Evolutionary conservation across 2,888 invertebrate genomes (phyloP).

Genomic region (Eustalomyia histrio): DNA sequence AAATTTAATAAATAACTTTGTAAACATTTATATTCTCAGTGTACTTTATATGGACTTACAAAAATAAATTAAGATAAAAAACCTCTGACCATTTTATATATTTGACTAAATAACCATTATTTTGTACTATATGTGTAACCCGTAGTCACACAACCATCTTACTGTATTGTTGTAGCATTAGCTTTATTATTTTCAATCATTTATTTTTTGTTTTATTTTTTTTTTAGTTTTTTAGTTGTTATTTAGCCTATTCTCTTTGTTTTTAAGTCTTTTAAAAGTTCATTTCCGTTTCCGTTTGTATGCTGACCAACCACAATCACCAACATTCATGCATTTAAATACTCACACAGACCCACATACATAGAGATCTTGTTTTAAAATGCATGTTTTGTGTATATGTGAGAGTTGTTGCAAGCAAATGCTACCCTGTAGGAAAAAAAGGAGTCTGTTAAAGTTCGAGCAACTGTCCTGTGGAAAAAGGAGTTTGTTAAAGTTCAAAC

Average conservation of each 20-base stretch:
- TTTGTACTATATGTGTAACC: background rate
- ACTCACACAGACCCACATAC: background rate
- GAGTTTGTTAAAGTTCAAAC: too few relatives aligned
- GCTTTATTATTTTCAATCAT: constrained; percentile 27
- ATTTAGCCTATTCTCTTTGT: constrained; percentile 47
- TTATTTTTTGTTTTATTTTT: constrained; percentile 10
- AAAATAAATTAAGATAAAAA: background rate
- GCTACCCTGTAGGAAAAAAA: too few relatives aligned
- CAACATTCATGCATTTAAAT: constrained; percentile 37
- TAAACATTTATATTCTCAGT: too few relatives aligned
- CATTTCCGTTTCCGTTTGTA: constrained; percentile 64
- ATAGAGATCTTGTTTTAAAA: background rate
- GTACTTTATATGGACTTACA: too few relatives aligned
- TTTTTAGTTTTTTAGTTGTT: constrained; percentile 5
- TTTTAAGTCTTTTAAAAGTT: constrained; percentile 58
- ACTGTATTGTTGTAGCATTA: constrained; percentile 42
- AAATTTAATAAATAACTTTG: too few relatives aligned
- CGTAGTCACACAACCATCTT: background rate
- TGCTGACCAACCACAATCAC: constrained; percentile 57
- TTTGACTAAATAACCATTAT: constrained; percentile 25
- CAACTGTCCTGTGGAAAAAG: too few relatives aligned
- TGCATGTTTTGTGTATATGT: background rate
- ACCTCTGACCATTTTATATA: background rate
- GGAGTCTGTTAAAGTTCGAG: too few relatives aligned
- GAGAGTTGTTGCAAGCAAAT: background rate